Evolutionary conservation across 2,113 vertebrate species (phyloP).

Genomic region (Aspiorhynchus laticeps): DNA sequence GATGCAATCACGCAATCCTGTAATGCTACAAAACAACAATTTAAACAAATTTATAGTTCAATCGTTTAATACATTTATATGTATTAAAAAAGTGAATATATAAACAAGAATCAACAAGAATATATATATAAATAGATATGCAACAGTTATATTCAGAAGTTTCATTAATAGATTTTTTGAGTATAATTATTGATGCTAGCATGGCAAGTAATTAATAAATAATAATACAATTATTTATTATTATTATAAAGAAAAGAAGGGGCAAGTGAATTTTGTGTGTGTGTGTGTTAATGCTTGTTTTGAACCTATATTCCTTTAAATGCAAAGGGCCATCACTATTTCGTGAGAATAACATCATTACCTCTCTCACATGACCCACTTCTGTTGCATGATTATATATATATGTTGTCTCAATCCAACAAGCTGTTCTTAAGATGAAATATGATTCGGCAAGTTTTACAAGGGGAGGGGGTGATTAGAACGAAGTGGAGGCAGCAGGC

Average conservation of each 20-base stretch:
- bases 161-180: neutral
- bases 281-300: neutral
- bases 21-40: too few species aligned
- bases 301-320: neutral
- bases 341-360: neutral
- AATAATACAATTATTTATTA: neutral
- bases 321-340: neutral
- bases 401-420: neutral
- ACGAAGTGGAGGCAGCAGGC: neutral
- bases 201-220: neutral
- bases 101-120: too few species aligned
- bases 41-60: too few species aligned
- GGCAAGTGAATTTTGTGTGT: neutral
- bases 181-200: neutral
- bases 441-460: neutral
- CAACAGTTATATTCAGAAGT: neutral
- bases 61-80: too few species aligned
- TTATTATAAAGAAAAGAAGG: neutral
- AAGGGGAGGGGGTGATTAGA: neutral
- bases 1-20: too few species aligned
- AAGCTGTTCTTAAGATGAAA: neutral
- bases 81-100: too few species aligned
- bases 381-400: neutral
- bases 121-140: neutral
- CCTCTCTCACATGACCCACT: neutral